phyloP scores from a whole-genome alignment of 1,140 invertebrate species.

The Drosophila pandora region DNA sequence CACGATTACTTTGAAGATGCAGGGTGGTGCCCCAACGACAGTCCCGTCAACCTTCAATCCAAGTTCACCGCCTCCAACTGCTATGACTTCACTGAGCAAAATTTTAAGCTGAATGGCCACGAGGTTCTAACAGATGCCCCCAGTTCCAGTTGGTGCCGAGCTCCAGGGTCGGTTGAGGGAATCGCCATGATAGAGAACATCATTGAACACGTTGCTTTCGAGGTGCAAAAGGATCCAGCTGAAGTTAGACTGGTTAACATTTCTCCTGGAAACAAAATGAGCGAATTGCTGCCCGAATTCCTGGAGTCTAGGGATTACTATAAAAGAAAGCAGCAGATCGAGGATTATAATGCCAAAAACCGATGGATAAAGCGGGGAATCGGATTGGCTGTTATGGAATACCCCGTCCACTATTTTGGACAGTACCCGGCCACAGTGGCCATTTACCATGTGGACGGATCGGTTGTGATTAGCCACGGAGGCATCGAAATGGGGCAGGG shows the following conservation, averaged over 20 bases:
- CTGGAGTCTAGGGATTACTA: slow-evolving; percentile 84
- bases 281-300: slow-evolving; percentile 71
- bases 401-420: slow-evolving; percentile 84
- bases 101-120: slow-evolving; percentile 85
- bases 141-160: slow-evolving; percentile 86
- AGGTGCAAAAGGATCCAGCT: slow-evolving; percentile 87
- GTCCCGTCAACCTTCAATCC: slow-evolving; percentile 70
- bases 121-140: slow-evolving; percentile 87
- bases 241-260: slow-evolving; percentile 88
- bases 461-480: slow-evolving; percentile 87
- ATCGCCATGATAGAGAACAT: slow-evolving; percentile 89
- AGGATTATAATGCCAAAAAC: slow-evolving; percentile 86
- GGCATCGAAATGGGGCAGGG: slow-evolving; percentile 91
- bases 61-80: slow-evolving; percentile 85
- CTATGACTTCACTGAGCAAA: slow-evolving; percentile 84
- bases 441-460: slow-evolving; percentile 88
- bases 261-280: slow-evolving; percentile 77
- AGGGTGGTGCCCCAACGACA: slow-evolving; percentile 87
- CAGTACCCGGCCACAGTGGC: slow-evolving; percentile 85
- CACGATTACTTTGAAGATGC: slow-evolving; percentile 87
- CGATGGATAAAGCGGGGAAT: slow-evolving; percentile 89
- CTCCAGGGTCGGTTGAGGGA: slow-evolving; percentile 88
- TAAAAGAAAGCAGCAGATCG: slow-evolving; percentile 84
- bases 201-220: slow-evolving; percentile 91
- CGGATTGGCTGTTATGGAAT: slow-evolving; percentile 85